phyloP scores from a whole-genome alignment of 2,888 invertebrate species.

The Eubasilissa splendida region DNA sequence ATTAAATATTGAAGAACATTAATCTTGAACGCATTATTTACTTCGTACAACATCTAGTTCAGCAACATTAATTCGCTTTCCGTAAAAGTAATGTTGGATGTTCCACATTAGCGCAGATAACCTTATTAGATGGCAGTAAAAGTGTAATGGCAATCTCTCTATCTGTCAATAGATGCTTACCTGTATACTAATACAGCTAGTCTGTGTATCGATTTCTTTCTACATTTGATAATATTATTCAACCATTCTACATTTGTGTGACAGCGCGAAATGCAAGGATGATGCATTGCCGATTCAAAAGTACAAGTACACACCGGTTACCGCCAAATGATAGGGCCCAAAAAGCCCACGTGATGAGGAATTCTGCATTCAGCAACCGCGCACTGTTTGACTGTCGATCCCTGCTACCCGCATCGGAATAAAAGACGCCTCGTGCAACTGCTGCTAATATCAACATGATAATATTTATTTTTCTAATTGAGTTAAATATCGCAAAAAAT shows the following conservation, averaged over 20 bases:
- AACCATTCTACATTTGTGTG: too few relatives aligned
- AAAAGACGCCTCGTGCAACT: background rate
- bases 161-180: background rate
- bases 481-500: slow-evolving; percentile 31
- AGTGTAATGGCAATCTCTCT: background rate
- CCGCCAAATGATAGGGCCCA: background rate
- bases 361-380: background rate
- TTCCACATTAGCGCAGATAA: background rate
- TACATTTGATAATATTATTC: too few relatives aligned
- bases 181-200: too few relatives aligned
- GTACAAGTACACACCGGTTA: too few relatives aligned
- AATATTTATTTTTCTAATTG: slow-evolving; percentile 33
- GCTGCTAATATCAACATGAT: slow-evolving; percentile 17
- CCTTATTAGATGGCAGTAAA: slow-evolving; percentile 1
- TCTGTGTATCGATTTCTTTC: too few relatives aligned
- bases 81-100: slow-evolving; percentile 1
- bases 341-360: background rate
- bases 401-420: slow-evolving; percentile 23
- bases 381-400: background rate
- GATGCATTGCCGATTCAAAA: too few relatives aligned
- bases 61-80: background rate
- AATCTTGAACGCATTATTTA: too few relatives aligned
- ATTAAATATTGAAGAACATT: too few relatives aligned
- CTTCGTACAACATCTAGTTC: background rate
- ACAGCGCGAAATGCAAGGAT: too few relatives aligned